Evolutionary conservation across 1,140 invertebrate genomes (phyloP).

Genomic region (Muscidifurax raptorellus): DNA sequence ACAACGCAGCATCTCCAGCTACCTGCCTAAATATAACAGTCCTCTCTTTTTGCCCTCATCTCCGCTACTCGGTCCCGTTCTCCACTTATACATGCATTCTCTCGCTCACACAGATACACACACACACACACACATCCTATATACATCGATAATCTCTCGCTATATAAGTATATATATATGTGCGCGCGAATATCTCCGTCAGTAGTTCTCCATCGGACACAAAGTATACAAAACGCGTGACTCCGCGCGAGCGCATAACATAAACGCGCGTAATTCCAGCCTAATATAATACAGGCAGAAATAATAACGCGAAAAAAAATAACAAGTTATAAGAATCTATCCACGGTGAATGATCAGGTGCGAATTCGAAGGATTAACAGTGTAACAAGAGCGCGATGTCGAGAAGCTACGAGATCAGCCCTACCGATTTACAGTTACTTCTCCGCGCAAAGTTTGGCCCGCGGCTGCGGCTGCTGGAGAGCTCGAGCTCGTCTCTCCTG

Average conservation of each 20-base stretch:
- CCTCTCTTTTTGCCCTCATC: not conserved
- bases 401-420: constrained; percentile 45
- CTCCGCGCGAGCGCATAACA: no score
- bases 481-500: constrained; percentile 55
- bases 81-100: not conserved
- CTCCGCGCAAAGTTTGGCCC: constrained; percentile 58
- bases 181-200: not conserved
- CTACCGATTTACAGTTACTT: constrained; percentile 62
- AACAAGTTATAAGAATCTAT: no score
- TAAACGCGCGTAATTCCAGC: no score
- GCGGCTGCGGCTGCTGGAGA: constrained; percentile 57
- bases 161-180: no score
- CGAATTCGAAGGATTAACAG: no score
- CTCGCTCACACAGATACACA: not conserved
- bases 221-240: no score
- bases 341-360: no score
- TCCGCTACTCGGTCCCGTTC: not conserved
- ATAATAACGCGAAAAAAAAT: no score
- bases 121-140: no score
- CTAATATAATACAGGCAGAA: no score
- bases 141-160: not conserved
- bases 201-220: no score
- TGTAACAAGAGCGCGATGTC: no score
- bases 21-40: not conserved
- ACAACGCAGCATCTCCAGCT: not conserved